Evolutionary conservation across 2,113 vertebrate species (phyloP).

Genomic region (Lagopus leucura): DNA sequence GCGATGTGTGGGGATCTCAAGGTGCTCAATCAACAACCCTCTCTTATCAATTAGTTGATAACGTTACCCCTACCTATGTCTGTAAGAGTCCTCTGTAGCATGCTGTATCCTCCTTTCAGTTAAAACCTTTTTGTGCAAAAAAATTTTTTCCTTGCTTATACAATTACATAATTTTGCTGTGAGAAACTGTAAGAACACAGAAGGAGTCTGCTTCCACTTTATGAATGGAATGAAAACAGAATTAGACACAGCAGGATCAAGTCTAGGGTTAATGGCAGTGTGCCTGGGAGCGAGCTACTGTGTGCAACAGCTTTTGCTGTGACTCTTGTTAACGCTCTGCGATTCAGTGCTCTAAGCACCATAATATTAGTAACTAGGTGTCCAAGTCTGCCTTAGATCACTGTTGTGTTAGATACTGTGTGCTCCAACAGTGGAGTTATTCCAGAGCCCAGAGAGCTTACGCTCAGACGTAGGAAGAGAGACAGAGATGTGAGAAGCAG

Average conservation of each 20-base stretch:
- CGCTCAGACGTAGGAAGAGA: neutral
- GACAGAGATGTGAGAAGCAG: neutral
- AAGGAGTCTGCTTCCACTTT: neutral
- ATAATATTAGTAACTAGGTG: conserved; percentile 34
- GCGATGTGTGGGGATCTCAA: neutral
- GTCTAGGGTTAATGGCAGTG: neutral
- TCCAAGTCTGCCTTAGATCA: conserved; percentile 42
- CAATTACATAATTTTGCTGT: neutral
- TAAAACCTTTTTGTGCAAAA: neutral
- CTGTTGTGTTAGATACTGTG: neutral
- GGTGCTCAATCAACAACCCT: neutral
- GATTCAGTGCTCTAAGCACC: conserved; percentile 28
- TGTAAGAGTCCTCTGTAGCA: neutral
- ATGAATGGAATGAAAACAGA: neutral
- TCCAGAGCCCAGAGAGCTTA: neutral
- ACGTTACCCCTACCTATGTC: neutral
- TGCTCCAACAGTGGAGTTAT: neutral
- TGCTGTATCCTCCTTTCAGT: neutral
- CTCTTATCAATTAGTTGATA: neutral
- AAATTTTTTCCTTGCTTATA: neutral
- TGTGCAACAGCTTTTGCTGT: conserved; percentile 20
- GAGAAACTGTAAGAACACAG: neutral
- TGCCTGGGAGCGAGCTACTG: neutral
- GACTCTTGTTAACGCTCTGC: neutral
- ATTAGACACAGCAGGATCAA: neutral